Percentiles rank a stretch among this genome's conserved stretches.
Conservation (phyloP, 1,140 invertebrate genomes). For the Eueides isabella region DNA sequence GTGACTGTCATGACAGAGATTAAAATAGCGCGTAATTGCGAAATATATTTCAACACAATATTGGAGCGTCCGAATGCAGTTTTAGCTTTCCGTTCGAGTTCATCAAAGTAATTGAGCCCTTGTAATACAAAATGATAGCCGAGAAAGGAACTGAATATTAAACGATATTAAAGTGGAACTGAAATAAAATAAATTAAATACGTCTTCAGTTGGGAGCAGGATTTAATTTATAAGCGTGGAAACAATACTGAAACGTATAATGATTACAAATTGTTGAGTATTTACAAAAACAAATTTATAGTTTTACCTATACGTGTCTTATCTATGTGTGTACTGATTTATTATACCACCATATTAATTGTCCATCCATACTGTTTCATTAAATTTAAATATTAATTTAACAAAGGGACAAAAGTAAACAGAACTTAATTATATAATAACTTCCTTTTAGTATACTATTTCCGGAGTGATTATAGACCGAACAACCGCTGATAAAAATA, state of each 20-base stretch:
- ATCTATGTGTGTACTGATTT: background rate
- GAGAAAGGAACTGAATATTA: background rate
- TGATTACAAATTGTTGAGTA: background rate
- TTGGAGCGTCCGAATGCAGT: conserved; percentile 9
- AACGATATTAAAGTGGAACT: background rate
- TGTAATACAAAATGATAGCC: background rate
- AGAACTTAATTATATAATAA: background rate
- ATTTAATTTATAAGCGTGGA: background rate
- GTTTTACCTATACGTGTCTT: no score
- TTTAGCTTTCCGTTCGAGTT: conserved; percentile 9
- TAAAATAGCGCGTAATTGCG: background rate
- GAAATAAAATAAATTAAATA: background rate
- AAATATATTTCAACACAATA: conserved; percentile 4
- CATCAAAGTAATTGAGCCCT: background rate
- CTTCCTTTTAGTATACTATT: background rate
- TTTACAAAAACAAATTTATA: background rate
- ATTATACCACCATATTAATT: no score
- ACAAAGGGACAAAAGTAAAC: background rate
- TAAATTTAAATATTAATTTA: no score
- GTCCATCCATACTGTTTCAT: no score
- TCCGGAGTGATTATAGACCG: background rate
- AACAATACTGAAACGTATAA: background rate
- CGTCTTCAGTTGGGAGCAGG: background rate
- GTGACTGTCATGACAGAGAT: background rate
- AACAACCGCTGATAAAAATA: background rate